Conservation (phyloP, 2,113 vertebrate genomes). For the Todiramphus chloris region DNA sequence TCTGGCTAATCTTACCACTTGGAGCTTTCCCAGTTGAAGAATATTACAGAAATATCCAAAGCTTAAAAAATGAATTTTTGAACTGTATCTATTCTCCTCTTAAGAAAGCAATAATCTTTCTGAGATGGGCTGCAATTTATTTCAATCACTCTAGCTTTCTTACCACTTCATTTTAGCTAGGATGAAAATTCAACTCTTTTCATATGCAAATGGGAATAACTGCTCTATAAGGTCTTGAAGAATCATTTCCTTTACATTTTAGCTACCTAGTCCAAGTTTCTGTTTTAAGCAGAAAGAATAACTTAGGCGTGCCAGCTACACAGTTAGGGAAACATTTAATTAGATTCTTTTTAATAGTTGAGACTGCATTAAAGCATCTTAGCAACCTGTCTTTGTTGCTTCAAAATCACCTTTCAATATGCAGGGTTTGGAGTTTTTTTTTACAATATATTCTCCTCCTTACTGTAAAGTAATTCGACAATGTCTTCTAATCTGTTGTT, state of each 20-base stretch:
- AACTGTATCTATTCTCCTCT: not conserved
- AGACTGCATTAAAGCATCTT: not conserved
- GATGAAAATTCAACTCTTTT: conserved; percentile 18
- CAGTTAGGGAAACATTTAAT: conserved; percentile 11
- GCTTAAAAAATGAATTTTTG: conserved; percentile 28
- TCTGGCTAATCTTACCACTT: conserved; percentile 33
- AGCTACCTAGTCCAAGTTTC: conserved; percentile 14
- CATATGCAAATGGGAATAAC: conserved; percentile 23
- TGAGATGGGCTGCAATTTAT: conserved; percentile 32
- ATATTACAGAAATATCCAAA: conserved; percentile 10
- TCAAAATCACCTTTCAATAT: not conserved
- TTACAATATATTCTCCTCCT: not conserved
- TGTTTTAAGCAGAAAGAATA: conserved; percentile 27
- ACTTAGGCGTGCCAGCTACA: not conserved
- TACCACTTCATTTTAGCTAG: not conserved
- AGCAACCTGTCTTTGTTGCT: not conserved
- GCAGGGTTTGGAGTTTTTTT: not conserved
- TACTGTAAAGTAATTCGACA: not conserved
- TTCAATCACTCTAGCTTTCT: conserved; percentile 20
- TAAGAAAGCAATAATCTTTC: conserved; percentile 30
- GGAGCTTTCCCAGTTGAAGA: not conserved
- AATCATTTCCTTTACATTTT: conserved; percentile 27
- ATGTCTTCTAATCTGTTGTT: not conserved
- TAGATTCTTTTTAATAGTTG: not conserved
- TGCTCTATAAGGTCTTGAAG: not conserved